Base-by-base conservation (phyloP, 1,140 invertebrate genomes). In the Drosophila leontia region DNA sequence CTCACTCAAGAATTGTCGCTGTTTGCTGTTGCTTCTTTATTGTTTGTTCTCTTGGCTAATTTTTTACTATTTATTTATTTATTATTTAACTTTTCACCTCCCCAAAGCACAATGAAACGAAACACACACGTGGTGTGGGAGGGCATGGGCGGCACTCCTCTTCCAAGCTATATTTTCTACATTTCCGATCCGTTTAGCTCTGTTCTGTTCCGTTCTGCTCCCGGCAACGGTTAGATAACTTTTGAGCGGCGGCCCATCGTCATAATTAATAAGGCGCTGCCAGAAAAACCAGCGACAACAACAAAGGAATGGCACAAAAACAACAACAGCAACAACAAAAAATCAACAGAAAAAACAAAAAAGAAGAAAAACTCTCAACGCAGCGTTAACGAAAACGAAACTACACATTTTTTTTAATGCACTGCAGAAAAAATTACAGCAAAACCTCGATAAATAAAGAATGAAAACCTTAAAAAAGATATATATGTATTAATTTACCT, bases 211-310 rank as follows among this genome's bases (percentile, higher is more conserved):
- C 51, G 72, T 74, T 62, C 59, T 45, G 51, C 62, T 82, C 85
- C 81, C 68, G 77, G 48, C 84, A 57, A 90, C 81, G 84, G 84
- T 88, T 88, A 84, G 81, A 80, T 84, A 88, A 88, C 74, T 84
- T 88, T 88, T 88, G 84, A 88, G 64, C 67, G 75, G 64, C 63
- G 65, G 71, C 60, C 57, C 68, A 81, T 78, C 81, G 69, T 90
- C 85, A 84, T 88, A 90, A 90, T 88, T 88, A 88, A 88, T 84
- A 90, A 84, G 80, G 80, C 80, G 80, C 80, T 82, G 75, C 75
- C 78, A 83, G 70, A 70, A 74, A 75, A 82, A 32, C 57, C 50
- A 77, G 72, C 59, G 57, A 65, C 45, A 69, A 70, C 63, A 77
- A 71, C 65, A 63, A 35, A 7, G 65, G 65, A 69, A 71, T 76